Base-by-base conservation (phyloP, 1,140 invertebrate species). In the Drosophila chauvacae region DNA sequence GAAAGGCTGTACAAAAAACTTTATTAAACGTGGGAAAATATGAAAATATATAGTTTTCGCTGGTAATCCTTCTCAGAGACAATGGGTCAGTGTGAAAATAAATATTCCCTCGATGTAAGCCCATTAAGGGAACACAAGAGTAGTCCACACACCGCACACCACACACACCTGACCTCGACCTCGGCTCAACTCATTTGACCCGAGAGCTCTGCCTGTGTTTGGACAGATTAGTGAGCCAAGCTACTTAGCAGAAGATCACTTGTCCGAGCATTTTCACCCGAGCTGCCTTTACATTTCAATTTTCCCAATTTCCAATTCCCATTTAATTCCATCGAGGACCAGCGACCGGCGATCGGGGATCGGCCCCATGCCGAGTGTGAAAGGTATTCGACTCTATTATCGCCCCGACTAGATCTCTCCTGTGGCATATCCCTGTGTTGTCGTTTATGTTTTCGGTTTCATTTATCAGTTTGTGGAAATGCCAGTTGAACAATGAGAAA, bases 391-490 rank as follows among this genome's bases (percentile, higher is more conserved):
- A 39, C 35, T 39, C 20, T 26, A 56, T 90, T 88, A 88, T 88
- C 85, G 70, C 74, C 63, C 71, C 90, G 86, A 90, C 85, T 90
- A 64, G 81, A 88, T 90, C 85, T 72, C 45, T 23, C 50, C 20
- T 33, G 30, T 66, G 7, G 69, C 47, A 48, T 56, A 48, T 59
- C 50, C 35, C 20, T 66, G 60, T 69, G 78, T 79, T 81, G 83
- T 66, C 76, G 70, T 76, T 81, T 90, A 77, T 72, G 85, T 85
- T 90, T 81, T 81, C 56, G 65, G 63, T 84, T 87, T 68, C 80
- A 83, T 87, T 87, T 87, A 87, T 87, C 83, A 87, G 83, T 87
- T 77, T 81, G 75, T 87, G 78, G 72, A 84, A 84, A 80, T 77
- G 77, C 71, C 72, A 53, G 76, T 51, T 50, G 84, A 85, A 88